Evolutionary conservation across 2,113 vertebrate species (phyloP), one percentile per base, ranked within the genome.

Genomic region (Serilophus lunatus): DNA sequence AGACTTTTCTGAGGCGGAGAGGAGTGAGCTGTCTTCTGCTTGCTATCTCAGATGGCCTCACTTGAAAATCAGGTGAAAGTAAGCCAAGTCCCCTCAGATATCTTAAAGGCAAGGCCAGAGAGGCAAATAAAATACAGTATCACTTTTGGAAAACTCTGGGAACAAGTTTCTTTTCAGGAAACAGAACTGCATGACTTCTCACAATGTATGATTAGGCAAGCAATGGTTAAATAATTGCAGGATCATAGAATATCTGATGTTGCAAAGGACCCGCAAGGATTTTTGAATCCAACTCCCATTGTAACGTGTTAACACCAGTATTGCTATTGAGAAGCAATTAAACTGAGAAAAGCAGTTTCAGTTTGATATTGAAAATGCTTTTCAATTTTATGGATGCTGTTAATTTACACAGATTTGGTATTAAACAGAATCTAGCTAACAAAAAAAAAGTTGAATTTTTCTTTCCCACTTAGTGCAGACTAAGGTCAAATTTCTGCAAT

Each of bases 401-500:
- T 75, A 38, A 20, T 79, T 69, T 53, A 42, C 8, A 35, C 16
- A 69, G 25, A 56, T 53, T 10, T 42, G 28, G 4, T 63, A 12
- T 60, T 83, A 71, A 85, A 68, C 40, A 60, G 23, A 92, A n/a
- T 31, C 56, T 68, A 51, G 12, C 3, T 47, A 7, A 7, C 54
- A 38, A 60, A 44, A n/a, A 33, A 61, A 31, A 6, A 56, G 9
- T 18, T 59, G 15, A 45, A 76, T 90, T 82, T 82, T 3, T 88
- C 36, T 66, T 88, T 90, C 13, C 29, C 65, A 9, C 8, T 56
- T 76, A 47, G 25, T 44, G n/a, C 25, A 87, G 49, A 47, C 45
- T 69, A 49, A 59, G 77, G 76, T 91, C 36, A 72, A 35, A 68
- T 91, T 85, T 92, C 77, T 92, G 70, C 56, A 64, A 40, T 82